A percentile compares a stretch with the other conserved stretches of the same genome.
Conservation (phyloP, 1,140 invertebrate genomes). For the Meteorus sp. region DNA sequence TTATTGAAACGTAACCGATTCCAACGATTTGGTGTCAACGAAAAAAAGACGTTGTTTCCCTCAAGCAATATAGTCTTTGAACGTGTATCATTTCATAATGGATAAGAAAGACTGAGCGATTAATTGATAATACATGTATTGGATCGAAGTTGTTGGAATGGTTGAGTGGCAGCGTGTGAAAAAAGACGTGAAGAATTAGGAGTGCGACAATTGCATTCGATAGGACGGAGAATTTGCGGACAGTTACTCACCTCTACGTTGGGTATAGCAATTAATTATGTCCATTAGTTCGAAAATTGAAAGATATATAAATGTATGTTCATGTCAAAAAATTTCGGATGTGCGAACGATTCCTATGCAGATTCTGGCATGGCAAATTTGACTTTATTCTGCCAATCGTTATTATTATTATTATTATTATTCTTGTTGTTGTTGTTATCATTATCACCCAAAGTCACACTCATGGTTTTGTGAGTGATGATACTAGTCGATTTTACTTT, state of each 20-base stretch:
- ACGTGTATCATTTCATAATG: neutral
- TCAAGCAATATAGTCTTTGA: constrained; percentile 5
- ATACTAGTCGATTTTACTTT: constrained; percentile 26
- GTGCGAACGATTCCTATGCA: too few relatives aligned
- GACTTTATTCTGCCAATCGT: neutral
- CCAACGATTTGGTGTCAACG: constrained; percentile 4
- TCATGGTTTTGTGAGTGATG: neutral
- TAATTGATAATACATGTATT: neutral
- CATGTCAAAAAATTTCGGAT: too few relatives aligned
- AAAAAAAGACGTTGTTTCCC: neutral
- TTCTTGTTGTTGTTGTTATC: neutral
- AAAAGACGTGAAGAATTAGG: neutral
- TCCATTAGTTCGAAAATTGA: too few relatives aligned
- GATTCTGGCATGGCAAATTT: too few relatives aligned
- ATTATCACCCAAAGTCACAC: neutral
- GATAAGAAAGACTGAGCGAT: neutral
- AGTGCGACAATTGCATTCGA: too few relatives aligned
- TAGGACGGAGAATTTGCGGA: too few relatives aligned
- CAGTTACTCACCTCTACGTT: too few relatives aligned
- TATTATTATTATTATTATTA: neutral
- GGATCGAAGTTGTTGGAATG: neutral
- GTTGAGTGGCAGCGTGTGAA: too few relatives aligned
- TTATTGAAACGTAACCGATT: constrained; percentile 4
- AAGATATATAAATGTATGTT: too few relatives aligned
- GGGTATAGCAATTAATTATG: too few relatives aligned